These are phyloP conservation scores for Chamaea fasciata DNA, from an alignment of 2,113 vertebrate genomes.

Conservation along the genomic window DNA sequence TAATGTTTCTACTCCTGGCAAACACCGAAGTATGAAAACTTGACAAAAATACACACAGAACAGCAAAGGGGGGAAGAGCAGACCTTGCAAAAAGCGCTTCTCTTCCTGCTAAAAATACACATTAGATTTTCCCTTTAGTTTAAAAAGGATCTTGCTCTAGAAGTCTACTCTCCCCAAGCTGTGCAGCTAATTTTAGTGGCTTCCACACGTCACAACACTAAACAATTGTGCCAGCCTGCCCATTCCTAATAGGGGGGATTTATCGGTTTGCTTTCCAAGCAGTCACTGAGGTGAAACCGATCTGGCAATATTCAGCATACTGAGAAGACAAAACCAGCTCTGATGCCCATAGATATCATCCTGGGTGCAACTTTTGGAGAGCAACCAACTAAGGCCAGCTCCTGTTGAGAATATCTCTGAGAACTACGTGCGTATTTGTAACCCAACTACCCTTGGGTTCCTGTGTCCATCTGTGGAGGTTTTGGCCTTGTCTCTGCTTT, in stretches of 20 bases:
- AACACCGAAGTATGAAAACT: neutral
- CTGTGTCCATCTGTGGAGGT: neutral
- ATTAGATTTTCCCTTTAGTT: neutral
- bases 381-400: neutral
- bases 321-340: neutral
- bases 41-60: neutral
- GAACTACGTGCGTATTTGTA: neutral
- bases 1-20: neutral
- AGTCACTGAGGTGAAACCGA: neutral
- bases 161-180: neutral
- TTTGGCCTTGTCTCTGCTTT: neutral
- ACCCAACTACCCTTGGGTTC: neutral
- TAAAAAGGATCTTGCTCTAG: neutral
- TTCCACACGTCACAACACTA: neutral
- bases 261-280: neutral
- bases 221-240: neutral
- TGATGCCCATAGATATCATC: neutral
- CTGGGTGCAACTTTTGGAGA: neutral
- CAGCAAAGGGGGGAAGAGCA: neutral
- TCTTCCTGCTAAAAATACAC: neutral
- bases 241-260: neutral
- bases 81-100: neutral
- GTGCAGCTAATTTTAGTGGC: neutral
- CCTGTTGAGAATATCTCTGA: neutral
- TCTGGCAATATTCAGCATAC: neutral